Percentiles rank a stretch among this genome's conserved stretches.
Conservation (phyloP, 2,113 vertebrate species). For the Eidolon helvum region DNA sequence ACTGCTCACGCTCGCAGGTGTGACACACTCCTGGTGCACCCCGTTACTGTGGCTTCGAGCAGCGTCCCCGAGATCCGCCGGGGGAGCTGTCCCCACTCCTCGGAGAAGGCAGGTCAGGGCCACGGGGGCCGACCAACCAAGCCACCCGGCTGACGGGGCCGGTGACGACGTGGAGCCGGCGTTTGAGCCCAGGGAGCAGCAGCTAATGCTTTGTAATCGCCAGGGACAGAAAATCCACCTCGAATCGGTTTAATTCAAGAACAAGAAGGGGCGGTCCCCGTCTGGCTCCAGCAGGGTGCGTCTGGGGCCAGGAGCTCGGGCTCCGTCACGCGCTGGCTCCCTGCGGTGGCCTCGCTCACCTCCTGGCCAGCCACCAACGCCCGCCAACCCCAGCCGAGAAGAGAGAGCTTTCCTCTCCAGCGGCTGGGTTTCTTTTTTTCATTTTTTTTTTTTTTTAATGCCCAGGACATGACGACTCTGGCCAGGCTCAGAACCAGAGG, state of each 20-base stretch:
- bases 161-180: background rate
- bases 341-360: background rate
- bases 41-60: background rate
- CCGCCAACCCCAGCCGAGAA: background rate
- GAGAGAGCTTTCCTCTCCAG: background rate
- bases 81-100: background rate
- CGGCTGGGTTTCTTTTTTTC: too few species aligned
- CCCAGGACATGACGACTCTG: background rate
- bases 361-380: background rate
- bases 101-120: rapidly evolving
- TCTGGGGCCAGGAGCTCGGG: background rate
- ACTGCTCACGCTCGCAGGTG: background rate
- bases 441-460: background rate
- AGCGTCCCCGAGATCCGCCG: background rate
- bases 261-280: background rate
- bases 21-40: too few species aligned
- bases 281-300: background rate
- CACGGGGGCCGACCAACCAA: background rate
- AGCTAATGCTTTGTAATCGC: background rate
- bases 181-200: background rate
- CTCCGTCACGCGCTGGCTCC: background rate
- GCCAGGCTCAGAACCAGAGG: background rate
- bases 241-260: background rate
- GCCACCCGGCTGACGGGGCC: background rate
- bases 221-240: background rate